Percentiles rank a stretch among this genome's conserved stretches.
Evolutionary conservation across 2,113 vertebrate genomes (phyloP).

Genomic region (Pollimyrus isidori): DNA sequence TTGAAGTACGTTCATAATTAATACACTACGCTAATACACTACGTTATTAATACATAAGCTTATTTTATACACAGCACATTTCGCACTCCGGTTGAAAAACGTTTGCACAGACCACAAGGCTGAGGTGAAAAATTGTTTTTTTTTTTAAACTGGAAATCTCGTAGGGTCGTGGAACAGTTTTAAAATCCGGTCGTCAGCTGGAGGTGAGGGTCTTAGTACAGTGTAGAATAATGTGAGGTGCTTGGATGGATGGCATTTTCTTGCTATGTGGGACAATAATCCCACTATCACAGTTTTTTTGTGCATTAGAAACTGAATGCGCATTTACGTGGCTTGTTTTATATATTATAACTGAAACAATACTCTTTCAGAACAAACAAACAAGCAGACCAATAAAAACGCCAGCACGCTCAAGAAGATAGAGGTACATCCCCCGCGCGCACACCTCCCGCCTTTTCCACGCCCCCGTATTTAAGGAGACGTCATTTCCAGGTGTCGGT

Average conservation of each 20-base stretch:
- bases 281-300: neutral
- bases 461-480: conserved; percentile 12
- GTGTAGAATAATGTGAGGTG: neutral
- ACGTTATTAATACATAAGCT: neutral
- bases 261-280: neutral
- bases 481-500: conserved; percentile 66
- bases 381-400: neutral
- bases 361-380: neutral
- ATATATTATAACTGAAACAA: neutral
- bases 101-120: neutral
- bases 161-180: neutral
- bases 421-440: neutral
- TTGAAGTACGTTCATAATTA: neutral
- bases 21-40: neutral
- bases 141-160: neutral
- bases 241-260: neutral
- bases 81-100: neutral
- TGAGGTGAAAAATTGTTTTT: neutral
- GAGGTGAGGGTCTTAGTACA: neutral
- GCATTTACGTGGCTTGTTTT: neutral
- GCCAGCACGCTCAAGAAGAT: neutral
- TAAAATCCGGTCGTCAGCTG: neutral
- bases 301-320: neutral
- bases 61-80: neutral
- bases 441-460: neutral